Evolutionary conservation across 2,113 vertebrate genomes (phyloP).

Genomic region (Etia nguti): DNA sequence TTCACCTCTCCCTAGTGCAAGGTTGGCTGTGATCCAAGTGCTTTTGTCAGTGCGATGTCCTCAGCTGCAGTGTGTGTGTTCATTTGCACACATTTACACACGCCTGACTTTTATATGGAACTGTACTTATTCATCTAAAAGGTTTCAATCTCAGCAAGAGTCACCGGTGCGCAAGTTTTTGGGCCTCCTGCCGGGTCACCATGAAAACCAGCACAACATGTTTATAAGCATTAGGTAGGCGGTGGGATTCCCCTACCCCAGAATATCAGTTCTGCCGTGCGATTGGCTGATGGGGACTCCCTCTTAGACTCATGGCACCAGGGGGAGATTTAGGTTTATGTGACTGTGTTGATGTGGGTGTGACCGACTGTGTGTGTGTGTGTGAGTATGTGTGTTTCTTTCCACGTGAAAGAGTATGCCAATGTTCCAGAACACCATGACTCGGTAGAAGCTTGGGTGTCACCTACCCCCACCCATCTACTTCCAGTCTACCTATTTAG

Average conservation of each 20-base stretch:
- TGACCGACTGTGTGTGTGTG: not conserved
- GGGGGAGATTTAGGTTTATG: conserved; percentile 17
- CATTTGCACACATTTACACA: not conserved
- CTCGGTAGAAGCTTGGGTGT: conserved; percentile 5
- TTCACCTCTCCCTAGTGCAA: conserved; percentile 28
- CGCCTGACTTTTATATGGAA: not conserved
- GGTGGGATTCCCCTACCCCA: conserved; percentile 35
- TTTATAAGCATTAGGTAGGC: conserved; percentile 17
- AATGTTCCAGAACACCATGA: conserved; percentile 35
- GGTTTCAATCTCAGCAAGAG: conserved; percentile 27
- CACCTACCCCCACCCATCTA: not conserved
- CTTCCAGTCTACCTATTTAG: not conserved
- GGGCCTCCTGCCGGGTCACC: conserved; percentile 31
- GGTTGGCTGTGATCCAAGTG: conserved; percentile 36
- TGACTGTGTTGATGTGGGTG: conserved; percentile 26
- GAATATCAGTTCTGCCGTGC: conserved; percentile 4
- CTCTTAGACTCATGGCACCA: not conserved
- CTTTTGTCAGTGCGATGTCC: not conserved
- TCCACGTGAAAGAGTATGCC: conserved; percentile 18
- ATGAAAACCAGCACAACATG: conserved; percentile 65
- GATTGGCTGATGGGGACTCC: conserved; percentile 7
- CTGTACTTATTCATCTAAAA: conserved; percentile 28
- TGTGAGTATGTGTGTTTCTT: conserved; percentile 1
- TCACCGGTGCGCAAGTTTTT: not conserved
- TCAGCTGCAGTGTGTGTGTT: not conserved